phyloP scores from a whole-genome alignment of 2,797 vertebrate species.

The Sebastes itinus region DNA sequence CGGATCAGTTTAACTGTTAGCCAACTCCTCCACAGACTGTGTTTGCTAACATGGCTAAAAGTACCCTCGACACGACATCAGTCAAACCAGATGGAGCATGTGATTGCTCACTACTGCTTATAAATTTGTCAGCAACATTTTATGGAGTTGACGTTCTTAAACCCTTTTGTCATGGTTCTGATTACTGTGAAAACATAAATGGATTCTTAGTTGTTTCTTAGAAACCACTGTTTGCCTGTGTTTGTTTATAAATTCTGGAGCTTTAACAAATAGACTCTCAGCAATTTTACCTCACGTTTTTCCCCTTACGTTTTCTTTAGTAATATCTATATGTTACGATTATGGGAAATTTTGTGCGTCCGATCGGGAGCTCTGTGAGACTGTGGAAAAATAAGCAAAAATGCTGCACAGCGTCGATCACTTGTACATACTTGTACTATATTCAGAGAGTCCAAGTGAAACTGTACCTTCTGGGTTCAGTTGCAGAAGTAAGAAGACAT shows the following conservation, averaged over 20 bases:
- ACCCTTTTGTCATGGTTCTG: constrained; percentile 35
- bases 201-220: constrained; percentile 18
- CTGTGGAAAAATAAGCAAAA: background rate
- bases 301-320: background rate
- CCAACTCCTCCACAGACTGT: constrained; percentile 18
- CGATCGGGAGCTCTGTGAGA: background rate
- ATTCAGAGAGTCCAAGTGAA: constrained; percentile 3
- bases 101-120: constrained; percentile 35
- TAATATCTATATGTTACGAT: background rate
- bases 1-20: constrained; percentile 17
- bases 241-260: constrained; percentile 21
- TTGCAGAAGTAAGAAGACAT: background rate
- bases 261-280: background rate
- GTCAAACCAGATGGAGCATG: constrained; percentile 53
- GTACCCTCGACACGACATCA: background rate
- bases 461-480: background rate
- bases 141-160: constrained; percentile 32
- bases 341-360: background rate
- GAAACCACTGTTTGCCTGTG: constrained; percentile 38
- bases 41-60: background rate
- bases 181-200: constrained; percentile 41
- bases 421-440: background rate
- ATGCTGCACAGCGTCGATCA: background rate
- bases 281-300: background rate
- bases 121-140: constrained; percentile 28